phyloP scores from a whole-genome alignment of 2,888 invertebrate species.

The Pammene aurita region DNA sequence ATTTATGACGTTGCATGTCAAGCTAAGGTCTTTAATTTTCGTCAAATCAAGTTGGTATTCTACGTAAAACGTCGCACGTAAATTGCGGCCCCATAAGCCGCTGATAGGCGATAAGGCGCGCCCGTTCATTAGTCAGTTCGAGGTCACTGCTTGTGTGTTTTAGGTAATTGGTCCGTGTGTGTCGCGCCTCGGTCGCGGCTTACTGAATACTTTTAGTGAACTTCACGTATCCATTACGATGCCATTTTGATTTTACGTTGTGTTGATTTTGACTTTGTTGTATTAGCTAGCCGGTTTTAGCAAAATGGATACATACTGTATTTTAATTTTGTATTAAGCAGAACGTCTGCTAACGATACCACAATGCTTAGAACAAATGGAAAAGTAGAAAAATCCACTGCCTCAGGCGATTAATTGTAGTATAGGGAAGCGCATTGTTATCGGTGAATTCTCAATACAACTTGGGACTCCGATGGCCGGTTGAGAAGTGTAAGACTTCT shows the following conservation, averaged over 20 bases:
- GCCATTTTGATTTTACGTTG: constrained; percentile 49
- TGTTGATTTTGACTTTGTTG: constrained; percentile 35
- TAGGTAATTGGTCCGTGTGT: constrained; percentile 78
- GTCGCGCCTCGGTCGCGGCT: constrained; percentile 59
- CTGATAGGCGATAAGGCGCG: constrained; percentile 78
- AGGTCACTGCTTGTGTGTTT: constrained; percentile 78
- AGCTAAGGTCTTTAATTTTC: background rate
- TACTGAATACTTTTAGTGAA: constrained; percentile 64
- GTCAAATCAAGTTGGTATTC: constrained; percentile 23
- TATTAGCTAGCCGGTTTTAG: constrained; percentile 22
- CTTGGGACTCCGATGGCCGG: no score
- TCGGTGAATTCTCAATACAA: no score
- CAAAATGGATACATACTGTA: background rate
- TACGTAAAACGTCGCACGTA: constrained; percentile 42
- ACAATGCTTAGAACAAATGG: no score
- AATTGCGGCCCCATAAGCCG: constrained; percentile 73
- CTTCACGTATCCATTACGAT: constrained; percentile 63
- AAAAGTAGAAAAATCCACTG: no score
- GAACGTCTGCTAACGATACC: no score
- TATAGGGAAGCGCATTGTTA: no score
- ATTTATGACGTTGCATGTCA: background rate
- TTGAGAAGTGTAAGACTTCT: no score
- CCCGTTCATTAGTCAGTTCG: constrained; percentile 80
- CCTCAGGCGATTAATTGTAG: no score
- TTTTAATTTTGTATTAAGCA: no score